Conservation (phyloP, 2,888 invertebrate genomes). For the Spisula subtruncata region DNA sequence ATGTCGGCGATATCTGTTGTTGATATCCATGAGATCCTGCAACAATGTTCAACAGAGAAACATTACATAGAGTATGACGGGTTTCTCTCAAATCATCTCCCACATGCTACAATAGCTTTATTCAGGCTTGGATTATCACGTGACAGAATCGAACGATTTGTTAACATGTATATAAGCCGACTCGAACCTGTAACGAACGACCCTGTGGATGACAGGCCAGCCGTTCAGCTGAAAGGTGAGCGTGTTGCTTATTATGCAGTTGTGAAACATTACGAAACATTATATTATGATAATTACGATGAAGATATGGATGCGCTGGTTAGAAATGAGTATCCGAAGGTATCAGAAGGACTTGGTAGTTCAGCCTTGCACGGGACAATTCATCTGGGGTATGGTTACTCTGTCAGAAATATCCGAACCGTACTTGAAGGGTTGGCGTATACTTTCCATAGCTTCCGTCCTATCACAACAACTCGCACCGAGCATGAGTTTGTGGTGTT, state of each 20-base stretch:
- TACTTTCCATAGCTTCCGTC: slow-evolving; percentile 59
- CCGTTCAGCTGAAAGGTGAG: slow-evolving; percentile 57
- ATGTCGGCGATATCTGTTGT: background rate
- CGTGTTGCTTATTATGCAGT: slow-evolving; percentile 62
- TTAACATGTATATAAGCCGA: slow-evolving; percentile 53
- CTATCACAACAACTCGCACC: slow-evolving; percentile 42
- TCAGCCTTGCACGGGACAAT: slow-evolving; percentile 68
- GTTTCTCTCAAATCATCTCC: slow-evolving; percentile 63
- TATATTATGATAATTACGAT: slow-evolving; percentile 29
- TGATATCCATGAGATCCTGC: slow-evolving; percentile 29
- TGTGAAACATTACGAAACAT: slow-evolving; percentile 49
- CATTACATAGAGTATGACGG: slow-evolving; percentile 64
- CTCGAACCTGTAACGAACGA: slow-evolving; percentile 51
- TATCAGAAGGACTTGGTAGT: slow-evolving; percentile 65
- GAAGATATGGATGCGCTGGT: slow-evolving; percentile 56
- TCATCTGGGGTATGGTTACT: slow-evolving; percentile 69
- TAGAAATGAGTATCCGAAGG: slow-evolving; percentile 59
- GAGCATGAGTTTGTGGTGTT: slow-evolving; percentile 30
- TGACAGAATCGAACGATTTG: slow-evolving; percentile 53
- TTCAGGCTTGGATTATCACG: slow-evolving; percentile 19
- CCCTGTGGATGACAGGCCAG: slow-evolving; percentile 32
- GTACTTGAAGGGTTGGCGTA: slow-evolving; percentile 71
- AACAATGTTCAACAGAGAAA: slow-evolving; percentile 53
- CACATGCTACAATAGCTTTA: slow-evolving; percentile 68
- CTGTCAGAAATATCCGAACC: slow-evolving; percentile 42